These are phyloP conservation scores for Heliconius aoede DNA, from an alignment of 2,888 invertebrate genomes.

Conservation along the genomic window DNA sequence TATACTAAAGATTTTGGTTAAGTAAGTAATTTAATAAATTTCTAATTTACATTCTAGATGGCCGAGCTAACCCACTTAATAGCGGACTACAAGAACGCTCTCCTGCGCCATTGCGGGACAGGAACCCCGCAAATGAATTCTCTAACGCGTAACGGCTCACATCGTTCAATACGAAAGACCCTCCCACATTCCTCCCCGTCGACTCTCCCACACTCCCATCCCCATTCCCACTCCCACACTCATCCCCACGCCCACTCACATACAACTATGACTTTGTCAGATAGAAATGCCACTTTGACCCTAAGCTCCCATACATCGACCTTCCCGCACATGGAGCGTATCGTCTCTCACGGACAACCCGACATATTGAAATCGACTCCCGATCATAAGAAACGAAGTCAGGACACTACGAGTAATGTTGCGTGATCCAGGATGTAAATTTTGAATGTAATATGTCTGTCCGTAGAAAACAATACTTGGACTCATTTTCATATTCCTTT, in stretches of 20 bases:
- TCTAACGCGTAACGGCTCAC: slow-evolving; percentile 88
- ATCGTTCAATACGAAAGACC: slow-evolving; percentile 83
- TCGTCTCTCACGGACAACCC: slow-evolving; percentile 86
- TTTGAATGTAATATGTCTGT: slow-evolving; percentile 37
- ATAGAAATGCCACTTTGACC: slow-evolving; percentile 71
- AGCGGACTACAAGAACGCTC: slow-evolving; percentile 96
- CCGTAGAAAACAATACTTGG: background rate
- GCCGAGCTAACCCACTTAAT: slow-evolving; percentile 94
- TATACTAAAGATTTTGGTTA: too few species aligned
- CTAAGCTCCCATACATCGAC: slow-evolving; percentile 73
- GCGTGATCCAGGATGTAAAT: slow-evolving; percentile 66
- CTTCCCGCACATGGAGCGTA: slow-evolving; percentile 62
- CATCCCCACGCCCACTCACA: slow-evolving; percentile 85
- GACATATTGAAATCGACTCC: slow-evolving; percentile 94
- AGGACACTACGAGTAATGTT: slow-evolving; percentile 65
- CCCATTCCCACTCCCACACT: slow-evolving; percentile 82
- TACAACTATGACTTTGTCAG: slow-evolving; percentile 76
- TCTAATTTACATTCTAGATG: slow-evolving; percentile 81
- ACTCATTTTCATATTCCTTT: background rate
- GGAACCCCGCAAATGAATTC: slow-evolving; percentile 92
- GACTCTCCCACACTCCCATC: slow-evolving; percentile 76
- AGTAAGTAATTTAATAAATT: background rate
- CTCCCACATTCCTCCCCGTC: slow-evolving; percentile 77
- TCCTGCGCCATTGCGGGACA: slow-evolving; percentile 88
- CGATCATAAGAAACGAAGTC: slow-evolving; percentile 86